These are phyloP conservation scores for Drosophila emarginata DNA, from an alignment of 2,888 invertebrate genomes.

Conservation along the genomic window DNA sequence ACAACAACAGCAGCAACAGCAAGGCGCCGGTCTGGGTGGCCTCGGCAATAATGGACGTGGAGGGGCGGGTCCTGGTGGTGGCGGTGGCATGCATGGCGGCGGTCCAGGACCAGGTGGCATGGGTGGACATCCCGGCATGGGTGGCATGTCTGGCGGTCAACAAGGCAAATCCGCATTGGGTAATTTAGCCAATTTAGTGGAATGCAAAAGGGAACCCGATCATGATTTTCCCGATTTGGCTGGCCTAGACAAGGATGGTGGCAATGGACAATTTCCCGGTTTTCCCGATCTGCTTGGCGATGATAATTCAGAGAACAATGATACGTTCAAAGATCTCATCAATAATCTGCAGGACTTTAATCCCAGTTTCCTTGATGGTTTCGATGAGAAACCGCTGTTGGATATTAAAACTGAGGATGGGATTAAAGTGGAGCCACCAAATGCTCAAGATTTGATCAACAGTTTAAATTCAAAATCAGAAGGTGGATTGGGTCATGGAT, in stretches of 20 bases:
- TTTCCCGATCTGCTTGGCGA: slow-evolving; percentile 92
- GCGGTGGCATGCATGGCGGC: slow-evolving; percentile 63
- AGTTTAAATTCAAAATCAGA: slow-evolving; percentile 82
- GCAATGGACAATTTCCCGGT: slow-evolving; percentile 89
- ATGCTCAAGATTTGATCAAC: slow-evolving; percentile 81
- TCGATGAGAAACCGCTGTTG: slow-evolving; percentile 85
- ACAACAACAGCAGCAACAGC: slow-evolving; percentile 72
- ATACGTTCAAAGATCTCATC: slow-evolving; percentile 92
- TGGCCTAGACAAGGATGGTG: slow-evolving; percentile 92
- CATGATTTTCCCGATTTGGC: slow-evolving; percentile 94
- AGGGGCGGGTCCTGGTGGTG: slow-evolving; percentile 59
- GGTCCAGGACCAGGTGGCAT: slow-evolving; percentile 43
- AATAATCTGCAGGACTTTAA: slow-evolving; percentile 92
- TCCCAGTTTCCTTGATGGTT: slow-evolving; percentile 91
- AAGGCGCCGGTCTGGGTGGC: slow-evolving; percentile 74
- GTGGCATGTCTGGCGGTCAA: slow-evolving; percentile 53
- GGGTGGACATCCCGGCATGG: slow-evolving; percentile 47
- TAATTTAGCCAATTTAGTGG: slow-evolving; percentile 87
- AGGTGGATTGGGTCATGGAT: slow-evolving; percentile 80
- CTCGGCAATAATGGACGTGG: slow-evolving; percentile 75
- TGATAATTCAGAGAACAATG: slow-evolving; percentile 91
- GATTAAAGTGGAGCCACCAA: slow-evolving; percentile 81
- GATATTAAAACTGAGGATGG: slow-evolving; percentile 83
- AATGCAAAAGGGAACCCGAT: slow-evolving; percentile 93
- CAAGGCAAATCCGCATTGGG: slow-evolving; percentile 81